Percentiles rank a stretch among this genome's conserved stretches.
phyloP scores from a whole-genome alignment of 2,113 vertebrate genomes.

The Sylvia atricapilla region DNA sequence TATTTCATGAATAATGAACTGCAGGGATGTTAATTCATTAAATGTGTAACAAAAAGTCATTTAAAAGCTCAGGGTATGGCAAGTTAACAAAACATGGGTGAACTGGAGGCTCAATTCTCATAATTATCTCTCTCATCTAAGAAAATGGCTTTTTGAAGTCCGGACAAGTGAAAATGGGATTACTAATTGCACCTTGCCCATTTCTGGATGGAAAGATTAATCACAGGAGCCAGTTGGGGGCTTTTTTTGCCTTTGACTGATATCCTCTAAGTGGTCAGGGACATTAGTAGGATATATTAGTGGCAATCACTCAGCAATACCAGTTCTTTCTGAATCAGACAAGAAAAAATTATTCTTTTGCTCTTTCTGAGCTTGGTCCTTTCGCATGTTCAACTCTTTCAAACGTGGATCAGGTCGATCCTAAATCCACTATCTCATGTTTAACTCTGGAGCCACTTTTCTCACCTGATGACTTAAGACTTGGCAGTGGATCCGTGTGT shows the following conservation, averaged over 20 bases:
- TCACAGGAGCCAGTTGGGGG: background rate
- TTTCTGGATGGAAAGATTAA: background rate
- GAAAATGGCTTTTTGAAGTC: background rate
- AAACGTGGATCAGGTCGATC: background rate
- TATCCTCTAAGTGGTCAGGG: background rate
- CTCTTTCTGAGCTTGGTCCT: background rate
- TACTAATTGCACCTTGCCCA: background rate
- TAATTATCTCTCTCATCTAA: background rate
- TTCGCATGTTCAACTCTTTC: background rate
- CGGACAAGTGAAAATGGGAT: background rate
- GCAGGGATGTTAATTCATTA: background rate
- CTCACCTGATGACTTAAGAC: background rate
- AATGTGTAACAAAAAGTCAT: background rate
- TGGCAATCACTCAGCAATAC: background rate
- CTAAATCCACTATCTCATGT: background rate
- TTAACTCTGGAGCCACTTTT: background rate
- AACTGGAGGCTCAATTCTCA: background rate
- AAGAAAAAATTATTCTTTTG: background rate
- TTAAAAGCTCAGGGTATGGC: background rate
- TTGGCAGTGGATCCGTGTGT: background rate
- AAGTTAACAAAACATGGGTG: background rate
- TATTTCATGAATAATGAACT: background rate
- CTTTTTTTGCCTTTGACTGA: background rate
- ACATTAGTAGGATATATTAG: background rate
- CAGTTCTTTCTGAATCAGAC: background rate